phyloP scores from a whole-genome alignment of 2,888 invertebrate species.

The Cactoblastis cactorum region DNA sequence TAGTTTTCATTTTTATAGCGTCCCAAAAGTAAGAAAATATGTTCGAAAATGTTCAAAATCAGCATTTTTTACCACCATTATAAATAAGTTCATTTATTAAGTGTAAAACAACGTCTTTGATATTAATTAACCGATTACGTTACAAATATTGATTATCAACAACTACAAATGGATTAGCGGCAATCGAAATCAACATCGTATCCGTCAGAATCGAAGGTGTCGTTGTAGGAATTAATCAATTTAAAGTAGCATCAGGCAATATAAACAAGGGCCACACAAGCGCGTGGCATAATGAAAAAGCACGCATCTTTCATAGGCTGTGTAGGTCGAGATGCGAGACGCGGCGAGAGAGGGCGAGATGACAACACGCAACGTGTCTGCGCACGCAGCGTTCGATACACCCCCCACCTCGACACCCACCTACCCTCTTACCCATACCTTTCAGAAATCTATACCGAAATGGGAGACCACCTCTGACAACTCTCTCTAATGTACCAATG shows the following conservation, averaged over 20 bases:
- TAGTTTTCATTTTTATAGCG: too few relatives aligned
- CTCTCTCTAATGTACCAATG: constrained; percentile 66
- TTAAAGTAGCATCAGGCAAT: constrained; percentile 72
- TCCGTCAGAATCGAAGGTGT: constrained; percentile 57
- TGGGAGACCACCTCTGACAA: constrained; percentile 68
- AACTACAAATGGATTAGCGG: constrained; percentile 5
- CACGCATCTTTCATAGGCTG: constrained; percentile 63
- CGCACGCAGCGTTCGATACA: constrained; percentile 65
- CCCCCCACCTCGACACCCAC: constrained; percentile 30
- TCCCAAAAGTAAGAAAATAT: too few relatives aligned
- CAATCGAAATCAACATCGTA: constrained; percentile 27
- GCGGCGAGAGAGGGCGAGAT: constrained; percentile 43
- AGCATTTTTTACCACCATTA: too few relatives aligned
- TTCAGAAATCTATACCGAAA: constrained; percentile 58
- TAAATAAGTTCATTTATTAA: too few relatives aligned
- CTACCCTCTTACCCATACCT: constrained; percentile 47
- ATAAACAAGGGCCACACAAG: constrained; percentile 72
- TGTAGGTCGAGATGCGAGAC: constrained; percentile 43
- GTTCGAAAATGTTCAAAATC: too few relatives aligned
- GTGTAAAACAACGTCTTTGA: background rate
- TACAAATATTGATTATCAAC: constrained; percentile 6
- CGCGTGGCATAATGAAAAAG: constrained; percentile 64
- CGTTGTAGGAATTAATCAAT: constrained; percentile 70
- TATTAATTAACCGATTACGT: constrained; percentile 4
- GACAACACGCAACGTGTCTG: constrained; percentile 48